Evolutionary conservation across 2,888 invertebrate species (phyloP).

Genomic region (Yponomeuta sedellus): DNA sequence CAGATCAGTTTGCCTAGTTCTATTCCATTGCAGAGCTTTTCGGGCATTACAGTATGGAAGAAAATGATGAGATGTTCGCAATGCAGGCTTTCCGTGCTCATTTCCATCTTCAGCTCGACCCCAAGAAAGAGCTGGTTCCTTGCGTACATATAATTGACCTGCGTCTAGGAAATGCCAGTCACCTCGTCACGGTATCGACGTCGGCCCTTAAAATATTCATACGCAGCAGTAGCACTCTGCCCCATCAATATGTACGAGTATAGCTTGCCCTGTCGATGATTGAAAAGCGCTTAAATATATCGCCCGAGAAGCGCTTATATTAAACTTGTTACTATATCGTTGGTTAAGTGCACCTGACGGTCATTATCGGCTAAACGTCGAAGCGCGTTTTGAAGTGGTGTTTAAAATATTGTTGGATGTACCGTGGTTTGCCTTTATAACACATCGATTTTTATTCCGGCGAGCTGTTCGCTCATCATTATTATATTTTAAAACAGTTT

Average conservation of each 20-base stretch:
- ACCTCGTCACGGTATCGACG: constrained; percentile 39
- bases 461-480: constrained; percentile 4
- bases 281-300: constrained; percentile 32
- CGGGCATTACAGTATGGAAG: no score
- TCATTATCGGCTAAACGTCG: constrained; percentile 12
- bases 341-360: constrained; percentile 2
- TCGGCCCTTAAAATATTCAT: constrained; percentile 53
- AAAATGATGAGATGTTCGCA: not conserved
- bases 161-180: constrained; percentile 38
- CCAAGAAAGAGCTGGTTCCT: not conserved
- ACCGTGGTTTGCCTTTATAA: not conserved
- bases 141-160: constrained; percentile 12
- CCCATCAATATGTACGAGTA: constrained; percentile 63
- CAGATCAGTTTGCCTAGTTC: no score
- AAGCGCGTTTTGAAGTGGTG: not conserved
- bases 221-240: constrained; percentile 38
- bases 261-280: constrained; percentile 34
- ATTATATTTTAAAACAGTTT: constrained; percentile 1
- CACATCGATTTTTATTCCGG: not conserved
- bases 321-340: not conserved
- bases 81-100: not conserved
- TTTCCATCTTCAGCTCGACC: not conserved
- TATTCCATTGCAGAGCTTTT: no score
- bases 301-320: constrained; percentile 32
- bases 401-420: not conserved